phyloP scores from a whole-genome alignment of 2,113 vertebrate genomes.

The Argyrosomus japonicus region DNA sequence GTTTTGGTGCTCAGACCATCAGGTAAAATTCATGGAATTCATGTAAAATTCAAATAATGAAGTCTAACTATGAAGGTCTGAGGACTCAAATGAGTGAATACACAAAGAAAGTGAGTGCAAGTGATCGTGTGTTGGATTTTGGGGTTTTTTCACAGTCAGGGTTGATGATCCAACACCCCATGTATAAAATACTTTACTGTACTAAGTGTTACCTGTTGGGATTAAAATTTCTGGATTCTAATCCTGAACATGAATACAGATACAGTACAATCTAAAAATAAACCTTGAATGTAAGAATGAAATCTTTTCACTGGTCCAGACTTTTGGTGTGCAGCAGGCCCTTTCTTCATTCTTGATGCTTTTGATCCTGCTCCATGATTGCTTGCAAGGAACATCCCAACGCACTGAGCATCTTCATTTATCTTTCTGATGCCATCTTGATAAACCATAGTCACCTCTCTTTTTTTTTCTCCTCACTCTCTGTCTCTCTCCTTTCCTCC shows the following conservation, averaged over 20 bases:
- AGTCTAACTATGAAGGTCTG: background rate
- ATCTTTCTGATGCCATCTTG: conserved; percentile 65
- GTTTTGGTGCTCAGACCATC: background rate
- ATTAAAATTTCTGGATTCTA: too few species aligned
- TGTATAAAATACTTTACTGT: too few species aligned
- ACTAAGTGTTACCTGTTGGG: too few species aligned
- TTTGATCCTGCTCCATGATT: conserved; percentile 31
- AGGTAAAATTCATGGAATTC: background rate
- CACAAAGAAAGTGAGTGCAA: background rate
- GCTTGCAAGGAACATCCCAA: conserved; percentile 54
- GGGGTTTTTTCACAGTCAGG: background rate
- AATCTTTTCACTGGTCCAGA: background rate
- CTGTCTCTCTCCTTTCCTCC: conserved; percentile 80
- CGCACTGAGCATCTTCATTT: conserved; percentile 69
- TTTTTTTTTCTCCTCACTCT: conserved; percentile 71
- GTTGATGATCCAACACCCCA: background rate
- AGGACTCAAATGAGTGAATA: background rate
- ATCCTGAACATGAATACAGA: background rate
- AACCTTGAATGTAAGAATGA: background rate
- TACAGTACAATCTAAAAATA: background rate
- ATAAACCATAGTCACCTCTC: conserved; percentile 68
- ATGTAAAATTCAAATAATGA: background rate
- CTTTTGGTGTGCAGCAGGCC: background rate
- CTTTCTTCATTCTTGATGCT: background rate
- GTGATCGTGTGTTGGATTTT: background rate